phyloP scores from a whole-genome alignment of 2,113 vertebrate genomes.

The Peromyscus maniculatus region DNA sequence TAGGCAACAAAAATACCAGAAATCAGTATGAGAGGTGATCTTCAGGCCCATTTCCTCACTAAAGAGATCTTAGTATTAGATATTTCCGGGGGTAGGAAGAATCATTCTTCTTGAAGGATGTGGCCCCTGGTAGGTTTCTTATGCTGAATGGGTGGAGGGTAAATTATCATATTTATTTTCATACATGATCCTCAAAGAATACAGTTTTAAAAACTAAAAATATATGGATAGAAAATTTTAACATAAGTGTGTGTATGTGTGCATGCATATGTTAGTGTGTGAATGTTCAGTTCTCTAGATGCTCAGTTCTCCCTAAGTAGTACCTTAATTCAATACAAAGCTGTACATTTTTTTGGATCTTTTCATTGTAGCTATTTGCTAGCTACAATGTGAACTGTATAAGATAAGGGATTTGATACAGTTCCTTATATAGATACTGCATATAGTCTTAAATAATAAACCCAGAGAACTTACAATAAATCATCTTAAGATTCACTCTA shows the following conservation, averaged over 20 bases:
- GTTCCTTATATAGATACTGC: neutral
- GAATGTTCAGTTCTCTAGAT: neutral
- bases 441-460: neutral
- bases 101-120: neutral
- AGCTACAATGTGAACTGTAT: neutral
- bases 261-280: neutral
- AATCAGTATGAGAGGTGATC: neutral
- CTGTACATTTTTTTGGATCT: neutral
- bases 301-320: neutral
- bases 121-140: neutral
- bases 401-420: neutral
- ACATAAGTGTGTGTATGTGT: neutral
- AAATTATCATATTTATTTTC: neutral
- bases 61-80: neutral
- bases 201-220: neutral
- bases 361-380: neutral
- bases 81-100: no score
- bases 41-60: neutral
- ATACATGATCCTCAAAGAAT: neutral
- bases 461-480: neutral
- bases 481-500: conserved; percentile 22
- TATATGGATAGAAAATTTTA: neutral
- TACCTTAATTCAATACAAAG: neutral
- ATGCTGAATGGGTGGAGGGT: no score
- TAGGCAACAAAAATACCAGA: neutral